A percentile compares a stretch with the other conserved stretches of the same genome.
Evolutionary conservation across 2,888 invertebrate genomes (phyloP).

Genomic region (Andrena bucephala): DNA sequence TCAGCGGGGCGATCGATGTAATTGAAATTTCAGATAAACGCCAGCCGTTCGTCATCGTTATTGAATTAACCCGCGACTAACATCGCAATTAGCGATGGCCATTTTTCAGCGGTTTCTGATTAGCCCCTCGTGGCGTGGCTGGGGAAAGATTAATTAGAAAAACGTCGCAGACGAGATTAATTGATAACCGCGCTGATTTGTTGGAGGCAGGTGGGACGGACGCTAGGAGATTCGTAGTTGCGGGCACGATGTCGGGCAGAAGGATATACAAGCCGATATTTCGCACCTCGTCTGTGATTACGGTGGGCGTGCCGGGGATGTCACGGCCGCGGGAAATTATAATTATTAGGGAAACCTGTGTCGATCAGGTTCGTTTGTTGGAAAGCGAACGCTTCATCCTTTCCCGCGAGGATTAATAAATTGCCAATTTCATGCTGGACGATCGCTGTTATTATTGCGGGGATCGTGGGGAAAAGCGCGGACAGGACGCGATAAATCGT

Average conservation of each 20-base stretch:
- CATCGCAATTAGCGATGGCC: slow-evolving; percentile 31
- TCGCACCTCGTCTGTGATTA: slow-evolving; percentile 64
- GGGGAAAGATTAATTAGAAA: slow-evolving; percentile 39
- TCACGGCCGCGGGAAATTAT: slow-evolving; percentile 68
- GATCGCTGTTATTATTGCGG: slow-evolving; percentile 62
- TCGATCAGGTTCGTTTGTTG: slow-evolving; percentile 59
- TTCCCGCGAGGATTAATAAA: slow-evolving; percentile 56
- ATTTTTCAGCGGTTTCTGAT: slow-evolving; percentile 35
- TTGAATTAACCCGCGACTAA: slow-evolving; percentile 43
- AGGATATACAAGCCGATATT: slow-evolving; percentile 54
- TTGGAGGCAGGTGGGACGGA: background rate
- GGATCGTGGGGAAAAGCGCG: slow-evolving; percentile 44
- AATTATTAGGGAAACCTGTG: slow-evolving; percentile 67
- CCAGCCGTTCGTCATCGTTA: slow-evolving; percentile 27
- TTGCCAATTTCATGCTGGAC: slow-evolving; percentile 58
- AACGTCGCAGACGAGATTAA: slow-evolving; percentile 29
- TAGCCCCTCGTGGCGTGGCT: slow-evolving; percentile 9
- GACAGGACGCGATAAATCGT: slow-evolving; percentile 55
- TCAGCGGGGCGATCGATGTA: background rate
- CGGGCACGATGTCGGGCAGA: slow-evolving; percentile 3
- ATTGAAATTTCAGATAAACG: slow-evolving; percentile 15
- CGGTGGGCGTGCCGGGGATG: slow-evolving; percentile 61
- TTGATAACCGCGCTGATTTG: slow-evolving; percentile 24
- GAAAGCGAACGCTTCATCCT: slow-evolving; percentile 51
- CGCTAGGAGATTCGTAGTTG: slow-evolving; percentile 22